phyloP scores from a whole-genome alignment of 2,888 invertebrate genomes.

The Margaritifera margaritifera region DNA sequence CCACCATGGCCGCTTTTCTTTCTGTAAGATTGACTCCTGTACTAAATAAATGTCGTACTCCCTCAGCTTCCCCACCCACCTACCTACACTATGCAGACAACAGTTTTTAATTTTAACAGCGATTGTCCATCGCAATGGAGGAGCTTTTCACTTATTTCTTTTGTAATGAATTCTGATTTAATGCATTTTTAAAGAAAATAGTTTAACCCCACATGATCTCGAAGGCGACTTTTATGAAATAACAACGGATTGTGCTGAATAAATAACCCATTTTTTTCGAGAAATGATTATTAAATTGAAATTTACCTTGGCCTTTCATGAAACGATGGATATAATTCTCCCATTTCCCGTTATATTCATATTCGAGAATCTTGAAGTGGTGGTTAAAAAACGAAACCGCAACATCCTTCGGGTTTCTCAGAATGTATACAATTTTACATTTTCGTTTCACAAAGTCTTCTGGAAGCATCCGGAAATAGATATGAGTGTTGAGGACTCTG shows the following conservation, averaged over 20 bases:
- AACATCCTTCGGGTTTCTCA: slow-evolving; percentile 52
- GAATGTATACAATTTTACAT: slow-evolving; percentile 47
- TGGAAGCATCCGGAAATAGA: slow-evolving; percentile 44
- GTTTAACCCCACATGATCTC: no score
- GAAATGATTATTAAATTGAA: background rate
- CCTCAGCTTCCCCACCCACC: no score
- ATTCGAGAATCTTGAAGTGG: slow-evolving; percentile 44
- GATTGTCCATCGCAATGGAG: no score
- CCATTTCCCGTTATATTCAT: slow-evolving; percentile 41
- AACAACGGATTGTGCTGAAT: background rate
- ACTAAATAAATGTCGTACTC: no score
- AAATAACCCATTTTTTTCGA: background rate
- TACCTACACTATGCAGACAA: no score
- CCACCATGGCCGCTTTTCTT: no score
- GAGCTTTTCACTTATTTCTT: no score
- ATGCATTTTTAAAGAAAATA: no score
- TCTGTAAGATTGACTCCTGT: no score
- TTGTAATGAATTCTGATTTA: no score
- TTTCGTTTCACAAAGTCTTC: slow-evolving; percentile 34
- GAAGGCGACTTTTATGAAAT: no score
- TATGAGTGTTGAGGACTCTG: slow-evolving; percentile 48
- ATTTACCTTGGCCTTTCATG: slow-evolving; percentile 41
- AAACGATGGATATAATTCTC: slow-evolving; percentile 40
- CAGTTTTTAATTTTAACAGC: no score
- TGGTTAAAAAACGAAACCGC: slow-evolving; percentile 53